phyloP scores from a whole-genome alignment of 2,113 vertebrate species.

The Vidua chalybeata region DNA sequence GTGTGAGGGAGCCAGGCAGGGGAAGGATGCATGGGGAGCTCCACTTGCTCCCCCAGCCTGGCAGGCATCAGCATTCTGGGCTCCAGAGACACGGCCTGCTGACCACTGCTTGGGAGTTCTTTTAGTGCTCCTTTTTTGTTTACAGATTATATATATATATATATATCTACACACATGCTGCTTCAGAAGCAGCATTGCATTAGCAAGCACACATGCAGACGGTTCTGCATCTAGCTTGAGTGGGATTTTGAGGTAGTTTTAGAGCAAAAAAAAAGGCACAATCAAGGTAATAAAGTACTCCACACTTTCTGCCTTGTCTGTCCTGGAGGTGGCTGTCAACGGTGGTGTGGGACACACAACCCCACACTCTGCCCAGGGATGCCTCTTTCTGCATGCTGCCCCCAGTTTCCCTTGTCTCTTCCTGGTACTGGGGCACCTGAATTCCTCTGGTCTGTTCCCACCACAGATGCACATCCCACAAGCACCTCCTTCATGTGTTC shows the following conservation, averaged over 20 bases:
- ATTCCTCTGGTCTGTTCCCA: background rate
- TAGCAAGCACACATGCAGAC: background rate
- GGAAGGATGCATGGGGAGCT: background rate
- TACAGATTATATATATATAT: background rate
- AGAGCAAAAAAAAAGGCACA: background rate
- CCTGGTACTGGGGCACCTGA: background rate
- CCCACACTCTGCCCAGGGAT: background rate
- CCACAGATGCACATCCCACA: background rate
- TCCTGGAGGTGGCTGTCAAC: accelerated
- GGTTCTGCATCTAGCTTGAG: background rate
- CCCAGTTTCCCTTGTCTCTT: background rate
- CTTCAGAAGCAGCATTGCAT: background rate
- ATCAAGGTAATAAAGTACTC: background rate
- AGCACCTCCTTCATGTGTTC: background rate
- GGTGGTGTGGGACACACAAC: accelerated
- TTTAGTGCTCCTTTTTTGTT: background rate
- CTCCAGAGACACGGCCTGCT: background rate
- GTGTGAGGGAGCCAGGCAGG: background rate
- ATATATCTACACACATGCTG: background rate
- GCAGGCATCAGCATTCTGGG: background rate
- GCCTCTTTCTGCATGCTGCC: accelerated
- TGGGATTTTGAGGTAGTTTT: background rate
- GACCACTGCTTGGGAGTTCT: background rate
- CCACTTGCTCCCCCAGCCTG: background rate
- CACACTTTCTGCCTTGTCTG: background rate